Percentiles rank a stretch among this genome's conserved stretches.
Evolutionary conservation across 2,888 invertebrate species (phyloP).

Genomic region (Synergus laeviventris): DNA sequence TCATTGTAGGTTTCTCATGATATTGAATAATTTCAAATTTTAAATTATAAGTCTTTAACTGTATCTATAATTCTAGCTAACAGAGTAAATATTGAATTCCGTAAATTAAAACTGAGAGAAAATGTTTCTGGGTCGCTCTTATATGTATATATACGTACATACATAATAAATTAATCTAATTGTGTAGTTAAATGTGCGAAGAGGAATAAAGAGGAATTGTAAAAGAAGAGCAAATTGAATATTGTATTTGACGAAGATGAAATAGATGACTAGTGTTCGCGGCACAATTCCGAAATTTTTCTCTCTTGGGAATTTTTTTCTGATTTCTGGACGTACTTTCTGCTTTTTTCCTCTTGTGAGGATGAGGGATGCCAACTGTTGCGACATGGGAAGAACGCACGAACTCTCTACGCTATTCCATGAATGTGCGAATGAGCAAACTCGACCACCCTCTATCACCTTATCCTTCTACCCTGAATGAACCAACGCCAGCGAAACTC

Average conservation of each 20-base stretch:
- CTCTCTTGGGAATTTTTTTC: neutral
- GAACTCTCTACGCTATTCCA: slow-evolving; percentile 63
- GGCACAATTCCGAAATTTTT: neutral
- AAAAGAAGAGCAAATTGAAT: neutral
- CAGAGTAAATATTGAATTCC: neutral
- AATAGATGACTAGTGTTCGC: neutral
- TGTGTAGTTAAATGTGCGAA: neutral
- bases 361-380: slow-evolving; percentile 61
- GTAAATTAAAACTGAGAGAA: neutral
- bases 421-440: slow-evolving; percentile 63
- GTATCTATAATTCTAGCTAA: neutral
- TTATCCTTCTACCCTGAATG: slow-evolving; percentile 10
- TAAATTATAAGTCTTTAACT: neutral
- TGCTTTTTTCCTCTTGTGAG: neutral
- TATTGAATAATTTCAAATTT: neutral
- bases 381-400: slow-evolving; percentile 61
- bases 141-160: too few relatives aligned
- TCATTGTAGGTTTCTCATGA: neutral
- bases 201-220: neutral
- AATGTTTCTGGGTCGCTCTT: too few relatives aligned
- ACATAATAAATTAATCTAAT: neutral
- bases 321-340: neutral
- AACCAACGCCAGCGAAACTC: slow-evolving; percentile 48
- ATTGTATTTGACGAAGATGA: neutral
- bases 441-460: slow-evolving; percentile 45